phyloP scores from a whole-genome alignment of 2,888 invertebrate species.

The Cephus pygmeus region DNA sequence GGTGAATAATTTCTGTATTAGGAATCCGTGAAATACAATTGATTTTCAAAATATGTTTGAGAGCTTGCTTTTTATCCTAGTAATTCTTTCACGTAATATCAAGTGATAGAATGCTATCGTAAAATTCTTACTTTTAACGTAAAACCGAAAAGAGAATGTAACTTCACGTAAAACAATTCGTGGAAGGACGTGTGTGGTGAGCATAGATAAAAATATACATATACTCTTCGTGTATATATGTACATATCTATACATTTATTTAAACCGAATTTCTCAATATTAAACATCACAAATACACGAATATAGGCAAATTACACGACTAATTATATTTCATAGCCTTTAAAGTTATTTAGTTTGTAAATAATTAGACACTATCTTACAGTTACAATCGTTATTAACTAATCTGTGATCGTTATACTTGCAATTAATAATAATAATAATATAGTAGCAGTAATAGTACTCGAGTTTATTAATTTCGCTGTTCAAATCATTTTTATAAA shows the following conservation, averaged over 20 bases:
- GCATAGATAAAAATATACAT: background rate
- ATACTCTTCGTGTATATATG: constrained; percentile 16
- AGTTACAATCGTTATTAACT: background rate
- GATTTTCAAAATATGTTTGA: background rate
- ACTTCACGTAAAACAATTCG: background rate
- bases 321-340: constrained; percentile 23
- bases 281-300: constrained; percentile 39
- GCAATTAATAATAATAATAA: background rate
- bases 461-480: background rate
- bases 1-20: background rate
- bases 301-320: constrained; percentile 34
- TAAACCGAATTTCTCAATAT: constrained; percentile 36
- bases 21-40: background rate
- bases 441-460: background rate
- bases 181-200: background rate
- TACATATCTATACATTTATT: constrained; percentile 35
- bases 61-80: background rate
- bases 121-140: background rate
- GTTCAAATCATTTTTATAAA: background rate
- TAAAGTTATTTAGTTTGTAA: background rate
- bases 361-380: background rate
- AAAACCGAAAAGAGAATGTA: background rate
- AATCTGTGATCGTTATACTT: background rate
- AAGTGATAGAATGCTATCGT: background rate
- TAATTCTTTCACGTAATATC: background rate